These are phyloP conservation scores for Umimayanthus kanabou DNA, from an alignment of 92 coral and sea anemone species.

Conservation along the genomic window DNA sequence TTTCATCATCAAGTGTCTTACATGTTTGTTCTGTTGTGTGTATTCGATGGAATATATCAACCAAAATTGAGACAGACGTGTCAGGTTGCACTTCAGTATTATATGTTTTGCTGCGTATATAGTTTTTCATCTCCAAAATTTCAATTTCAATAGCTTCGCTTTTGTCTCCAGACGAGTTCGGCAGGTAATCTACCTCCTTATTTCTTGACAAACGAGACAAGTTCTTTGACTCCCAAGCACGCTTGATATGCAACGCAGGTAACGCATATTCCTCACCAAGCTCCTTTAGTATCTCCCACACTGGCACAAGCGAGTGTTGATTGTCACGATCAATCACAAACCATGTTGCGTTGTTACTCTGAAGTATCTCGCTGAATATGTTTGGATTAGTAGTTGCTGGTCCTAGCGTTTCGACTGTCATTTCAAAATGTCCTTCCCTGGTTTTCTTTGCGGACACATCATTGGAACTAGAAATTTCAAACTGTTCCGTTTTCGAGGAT, in stretches of 20 bases:
- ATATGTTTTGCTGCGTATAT: not conserved
- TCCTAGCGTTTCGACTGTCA: conserved; percentile 26
- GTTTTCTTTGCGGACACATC: conserved; percentile 12
- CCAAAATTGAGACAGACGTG: not conserved
- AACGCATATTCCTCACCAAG: conserved; percentile 10
- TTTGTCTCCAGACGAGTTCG: not conserved
- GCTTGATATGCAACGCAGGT: not conserved
- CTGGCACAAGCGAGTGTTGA: not conserved
- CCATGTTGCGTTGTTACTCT: conserved; percentile 34
- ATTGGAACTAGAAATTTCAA: not conserved
- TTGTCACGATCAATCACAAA: conserved; percentile 31
- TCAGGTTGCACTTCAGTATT: not conserved
- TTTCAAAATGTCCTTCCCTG: not conserved
- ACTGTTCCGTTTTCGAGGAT: not conserved
- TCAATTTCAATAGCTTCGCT: not conserved
- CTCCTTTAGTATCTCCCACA: conserved; percentile 25
- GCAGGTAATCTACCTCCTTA: not conserved
- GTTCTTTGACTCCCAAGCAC: not conserved
- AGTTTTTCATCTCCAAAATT: conserved; percentile 15
- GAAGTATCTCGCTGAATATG: not conserved
- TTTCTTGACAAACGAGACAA: not conserved
- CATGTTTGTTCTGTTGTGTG: not conserved
- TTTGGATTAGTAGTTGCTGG: conserved; percentile 20
- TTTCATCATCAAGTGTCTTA: not conserved
- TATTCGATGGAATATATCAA: not conserved